Evolutionary conservation across 2,113 vertebrate species (phyloP).

Genomic region (Misgurnus mizolepis): DNA sequence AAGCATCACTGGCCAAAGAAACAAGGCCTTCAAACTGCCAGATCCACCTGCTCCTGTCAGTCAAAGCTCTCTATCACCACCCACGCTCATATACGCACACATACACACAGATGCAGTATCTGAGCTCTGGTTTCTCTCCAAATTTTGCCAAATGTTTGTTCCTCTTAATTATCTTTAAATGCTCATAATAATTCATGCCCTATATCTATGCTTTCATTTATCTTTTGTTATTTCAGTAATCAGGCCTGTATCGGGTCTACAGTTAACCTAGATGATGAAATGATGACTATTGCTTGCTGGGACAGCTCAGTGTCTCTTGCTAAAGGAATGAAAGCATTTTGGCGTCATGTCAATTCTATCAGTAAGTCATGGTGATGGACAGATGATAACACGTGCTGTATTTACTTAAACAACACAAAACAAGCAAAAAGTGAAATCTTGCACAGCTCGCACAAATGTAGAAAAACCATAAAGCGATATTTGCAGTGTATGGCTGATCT

Average conservation of each 20-base stretch:
- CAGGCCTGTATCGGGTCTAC: too few relatives aligned
- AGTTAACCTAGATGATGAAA: too few relatives aligned
- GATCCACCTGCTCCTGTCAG: constrained; percentile 7
- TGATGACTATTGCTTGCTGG: too few relatives aligned
- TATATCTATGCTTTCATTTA: too few relatives aligned
- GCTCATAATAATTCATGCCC: not conserved
- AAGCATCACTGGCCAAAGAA: not conserved
- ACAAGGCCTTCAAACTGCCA: constrained; percentile 7
- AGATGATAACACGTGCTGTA: too few relatives aligned
- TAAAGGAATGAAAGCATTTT: too few relatives aligned
- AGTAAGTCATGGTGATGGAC: too few relatives aligned
- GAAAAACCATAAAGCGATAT: too few relatives aligned
- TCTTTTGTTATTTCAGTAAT: too few relatives aligned
- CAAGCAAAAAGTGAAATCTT: not conserved
- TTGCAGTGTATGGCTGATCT: not conserved
- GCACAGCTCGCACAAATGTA: too few relatives aligned
- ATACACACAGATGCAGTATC: not conserved
- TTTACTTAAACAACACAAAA: not conserved
- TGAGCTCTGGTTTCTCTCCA: not conserved
- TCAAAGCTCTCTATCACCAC: not conserved
- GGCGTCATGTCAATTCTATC: too few relatives aligned
- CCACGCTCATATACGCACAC: constrained; percentile 2
- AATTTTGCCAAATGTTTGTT: not conserved
- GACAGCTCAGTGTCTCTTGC: too few relatives aligned
- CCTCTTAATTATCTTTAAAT: not conserved